phyloP scores from a whole-genome alignment of 2,113 vertebrate species.

The Nanorana parkeri region DNA sequence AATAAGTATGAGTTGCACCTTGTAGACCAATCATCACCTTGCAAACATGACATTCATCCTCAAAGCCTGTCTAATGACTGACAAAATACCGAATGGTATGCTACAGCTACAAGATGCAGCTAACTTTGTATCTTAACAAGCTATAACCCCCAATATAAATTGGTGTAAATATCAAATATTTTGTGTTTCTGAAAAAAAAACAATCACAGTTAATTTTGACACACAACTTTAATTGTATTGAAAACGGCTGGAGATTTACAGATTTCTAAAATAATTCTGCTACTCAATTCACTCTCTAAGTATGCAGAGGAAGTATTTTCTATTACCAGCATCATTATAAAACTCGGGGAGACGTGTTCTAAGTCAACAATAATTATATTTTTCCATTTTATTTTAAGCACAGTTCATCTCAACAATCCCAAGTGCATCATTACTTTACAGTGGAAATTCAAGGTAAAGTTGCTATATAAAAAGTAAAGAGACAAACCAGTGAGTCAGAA shows the following conservation, averaged over 20 bases:
- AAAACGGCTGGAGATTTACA: constrained; percentile 10
- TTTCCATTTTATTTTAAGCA: constrained; percentile 42
- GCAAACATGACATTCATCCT: too few relatives aligned
- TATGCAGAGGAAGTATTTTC: constrained; percentile 12
- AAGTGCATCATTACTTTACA: constrained; percentile 27
- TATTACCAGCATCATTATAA: constrained; percentile 31
- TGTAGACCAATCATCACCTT: too few relatives aligned
- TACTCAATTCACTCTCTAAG: background rate
- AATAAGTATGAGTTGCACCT: too few relatives aligned
- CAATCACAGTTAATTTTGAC: background rate
- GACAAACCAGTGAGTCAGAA: background rate
- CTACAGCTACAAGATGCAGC: too few relatives aligned
- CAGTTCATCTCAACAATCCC: constrained; percentile 22
- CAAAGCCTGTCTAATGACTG: too few relatives aligned
- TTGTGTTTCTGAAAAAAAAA: background rate
- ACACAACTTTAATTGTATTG: background rate
- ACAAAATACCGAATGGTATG: too few relatives aligned
- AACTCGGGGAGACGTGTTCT: background rate
- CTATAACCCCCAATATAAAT: too few relatives aligned
- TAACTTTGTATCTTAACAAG: too few relatives aligned
- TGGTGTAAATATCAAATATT: too few relatives aligned
- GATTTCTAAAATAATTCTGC: background rate
- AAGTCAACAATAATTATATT: constrained; percentile 46
- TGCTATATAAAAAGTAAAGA: constrained; percentile 3
- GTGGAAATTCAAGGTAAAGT: constrained; percentile 22